Evolutionary conservation across 2,113 vertebrate genomes (phyloP).

Genomic region (Pollimyrus isidori): DNA sequence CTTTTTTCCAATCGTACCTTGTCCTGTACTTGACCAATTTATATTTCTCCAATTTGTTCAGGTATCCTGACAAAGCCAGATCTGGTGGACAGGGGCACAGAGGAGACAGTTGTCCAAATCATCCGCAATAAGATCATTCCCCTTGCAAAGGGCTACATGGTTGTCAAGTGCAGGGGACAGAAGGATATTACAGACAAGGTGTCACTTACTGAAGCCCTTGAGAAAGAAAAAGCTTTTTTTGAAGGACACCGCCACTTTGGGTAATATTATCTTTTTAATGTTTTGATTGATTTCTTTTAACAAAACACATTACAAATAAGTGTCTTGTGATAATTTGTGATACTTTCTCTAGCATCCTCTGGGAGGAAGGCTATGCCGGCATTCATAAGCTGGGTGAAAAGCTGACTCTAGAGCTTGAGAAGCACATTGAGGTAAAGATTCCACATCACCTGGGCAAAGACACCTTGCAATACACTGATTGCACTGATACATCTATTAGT

Average conservation of each 20-base stretch:
- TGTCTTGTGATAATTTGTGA: constrained; percentile 9
- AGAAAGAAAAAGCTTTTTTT: background rate
- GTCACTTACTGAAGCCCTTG: constrained; percentile 44
- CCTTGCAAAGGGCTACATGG: constrained; percentile 83
- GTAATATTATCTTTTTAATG: background rate
- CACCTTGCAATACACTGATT: background rate
- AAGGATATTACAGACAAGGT: constrained; percentile 59
- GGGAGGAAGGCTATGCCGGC: constrained; percentile 48
- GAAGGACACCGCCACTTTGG: background rate
- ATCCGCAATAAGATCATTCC: constrained; percentile 60
- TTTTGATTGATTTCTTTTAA: background rate
- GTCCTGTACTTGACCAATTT: background rate
- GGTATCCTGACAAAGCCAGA: constrained; percentile 87
- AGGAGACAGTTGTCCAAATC: constrained; percentile 58
- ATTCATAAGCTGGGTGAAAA: constrained; percentile 60
- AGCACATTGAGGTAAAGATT: constrained; percentile 54
- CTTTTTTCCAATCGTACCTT: background rate
- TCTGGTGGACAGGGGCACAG: constrained; percentile 75
- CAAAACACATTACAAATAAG: background rate
- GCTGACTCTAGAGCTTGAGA: constrained; percentile 58
- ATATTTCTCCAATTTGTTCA: background rate
- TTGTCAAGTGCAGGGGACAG: constrained; percentile 80
- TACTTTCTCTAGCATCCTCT: constrained; percentile 42
- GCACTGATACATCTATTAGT: background rate
- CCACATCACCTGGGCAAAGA: background rate